Conservation (phyloP, 2,797 vertebrate genomes). For the Fratercula arctica region DNA sequence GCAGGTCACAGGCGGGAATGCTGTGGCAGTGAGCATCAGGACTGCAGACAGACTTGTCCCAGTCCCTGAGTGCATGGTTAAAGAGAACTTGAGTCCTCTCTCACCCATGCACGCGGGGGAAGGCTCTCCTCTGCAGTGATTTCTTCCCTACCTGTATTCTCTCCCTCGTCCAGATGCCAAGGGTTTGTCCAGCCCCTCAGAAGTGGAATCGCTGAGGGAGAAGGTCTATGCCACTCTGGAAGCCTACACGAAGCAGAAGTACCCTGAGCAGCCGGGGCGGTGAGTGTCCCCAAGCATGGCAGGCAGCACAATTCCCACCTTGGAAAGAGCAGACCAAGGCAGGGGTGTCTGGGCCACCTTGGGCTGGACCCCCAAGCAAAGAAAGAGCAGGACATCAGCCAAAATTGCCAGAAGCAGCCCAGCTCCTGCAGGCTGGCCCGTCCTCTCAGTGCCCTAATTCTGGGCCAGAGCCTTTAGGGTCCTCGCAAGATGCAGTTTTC, state of each 20-base stretch:
- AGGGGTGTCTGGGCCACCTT: not conserved
- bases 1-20: not conserved
- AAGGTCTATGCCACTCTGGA: slow-evolving; percentile 95
- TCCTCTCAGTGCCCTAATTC: not conserved
- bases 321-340: not conserved
- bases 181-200: slow-evolving; percentile 90
- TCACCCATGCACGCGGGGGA: fast-evolving
- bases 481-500: fast-evolving
- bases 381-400: not conserved
- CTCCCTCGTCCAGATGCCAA: slow-evolving; percentile 86
- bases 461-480: not conserved
- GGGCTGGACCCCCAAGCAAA: not conserved
- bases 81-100: not conserved
- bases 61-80: not conserved
- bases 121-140: not conserved
- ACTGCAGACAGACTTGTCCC: not conserved
- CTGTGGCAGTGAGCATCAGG: not conserved
- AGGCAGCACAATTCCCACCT: not conserved
- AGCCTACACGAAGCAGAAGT: slow-evolving; percentile 96
- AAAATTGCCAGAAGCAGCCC: not conserved
- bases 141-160: not conserved
- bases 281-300: slow-evolving; percentile 57
- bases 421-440: not conserved
- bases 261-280: slow-evolving; percentile 95
- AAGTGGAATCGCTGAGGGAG: slow-evolving; percentile 91